These are phyloP conservation scores for Ormyrus labotus DNA, from an alignment of 2,888 invertebrate species.

Conservation along the genomic window DNA sequence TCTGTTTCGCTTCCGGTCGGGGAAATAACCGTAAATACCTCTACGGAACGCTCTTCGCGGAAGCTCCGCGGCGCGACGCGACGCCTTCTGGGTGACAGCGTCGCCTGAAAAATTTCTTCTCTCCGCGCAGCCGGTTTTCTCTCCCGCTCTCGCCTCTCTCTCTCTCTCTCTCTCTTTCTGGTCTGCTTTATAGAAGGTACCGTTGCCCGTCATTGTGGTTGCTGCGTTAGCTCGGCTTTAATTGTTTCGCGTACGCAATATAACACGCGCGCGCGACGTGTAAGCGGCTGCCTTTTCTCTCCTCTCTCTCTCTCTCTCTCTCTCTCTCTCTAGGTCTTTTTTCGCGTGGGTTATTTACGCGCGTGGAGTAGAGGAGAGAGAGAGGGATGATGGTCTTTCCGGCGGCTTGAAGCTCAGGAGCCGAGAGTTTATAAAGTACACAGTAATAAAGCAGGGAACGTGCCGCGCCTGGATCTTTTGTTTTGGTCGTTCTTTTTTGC, in stretches of 20 bases:
- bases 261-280: conserved; percentile 7
- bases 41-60: conserved; percentile 6
- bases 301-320: neutral
- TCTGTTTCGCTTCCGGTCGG: conserved; percentile 46
- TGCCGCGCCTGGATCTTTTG: conserved; percentile 19
- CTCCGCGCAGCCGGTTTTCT: conserved; percentile 10
- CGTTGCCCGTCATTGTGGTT: conserved; percentile 29
- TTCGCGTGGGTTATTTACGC: conserved; percentile 31
- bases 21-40: conserved; percentile 47
- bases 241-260: conserved; percentile 41
- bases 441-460: conserved; percentile 33
- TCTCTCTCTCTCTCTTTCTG: neutral
- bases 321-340: neutral
- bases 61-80: neutral
- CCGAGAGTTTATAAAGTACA: conserved; percentile 38
- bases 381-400: conserved; percentile 19
- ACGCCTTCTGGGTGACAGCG: neutral
- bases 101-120: conserved; percentile 28
- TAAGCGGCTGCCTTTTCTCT: neutral
- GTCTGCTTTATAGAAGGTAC: conserved; percentile 42
- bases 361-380: conserved; percentile 4
- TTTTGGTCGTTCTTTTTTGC: conserved; percentile 15
- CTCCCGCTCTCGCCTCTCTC: neutral
- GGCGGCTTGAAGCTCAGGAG: neutral
- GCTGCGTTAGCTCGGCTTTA: conserved; percentile 21